A percentile compares a stretch with the other conserved stretches of the same genome.
Evolutionary conservation across 2,113 vertebrate genomes (phyloP).

Genomic region (Setophaga kirtlandii): DNA sequence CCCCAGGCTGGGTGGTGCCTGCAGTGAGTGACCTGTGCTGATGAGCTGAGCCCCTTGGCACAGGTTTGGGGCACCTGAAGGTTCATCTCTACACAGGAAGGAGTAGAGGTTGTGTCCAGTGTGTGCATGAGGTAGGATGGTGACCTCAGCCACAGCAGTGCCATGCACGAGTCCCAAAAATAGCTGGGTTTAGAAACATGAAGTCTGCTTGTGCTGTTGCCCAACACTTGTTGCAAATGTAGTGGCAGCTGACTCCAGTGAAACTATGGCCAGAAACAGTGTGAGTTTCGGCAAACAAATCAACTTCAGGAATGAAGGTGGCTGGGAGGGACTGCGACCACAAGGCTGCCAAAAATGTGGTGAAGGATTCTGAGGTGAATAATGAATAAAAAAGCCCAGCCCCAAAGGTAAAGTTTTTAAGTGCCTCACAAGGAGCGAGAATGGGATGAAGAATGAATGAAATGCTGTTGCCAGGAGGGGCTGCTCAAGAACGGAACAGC

Average conservation of each 20-base stretch:
- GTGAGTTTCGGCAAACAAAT: neutral
- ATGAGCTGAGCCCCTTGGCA: neutral
- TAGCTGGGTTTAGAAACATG: neutral
- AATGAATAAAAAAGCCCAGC: neutral
- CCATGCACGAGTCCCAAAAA: neutral
- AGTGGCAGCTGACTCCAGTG: neutral
- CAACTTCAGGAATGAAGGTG: neutral
- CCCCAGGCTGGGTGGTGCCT: neutral
- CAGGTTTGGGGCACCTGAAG: neutral
- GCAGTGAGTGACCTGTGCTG: neutral
- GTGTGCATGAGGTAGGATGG: neutral
- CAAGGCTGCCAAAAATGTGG: neutral
- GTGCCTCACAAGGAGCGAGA: neutral
- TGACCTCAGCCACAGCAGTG: neutral
- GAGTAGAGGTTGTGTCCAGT: neutral
- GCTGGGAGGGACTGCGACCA: neutral
- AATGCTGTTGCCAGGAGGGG: neutral
- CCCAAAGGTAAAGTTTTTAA: neutral
- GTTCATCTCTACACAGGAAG: too few species aligned
- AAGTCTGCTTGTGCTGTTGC: neutral
- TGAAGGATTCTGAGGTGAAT: neutral
- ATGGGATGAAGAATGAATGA: neutral
- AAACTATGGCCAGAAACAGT: neutral
- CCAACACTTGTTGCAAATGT: neutral
- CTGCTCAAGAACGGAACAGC: neutral